Base-by-base conservation (phyloP, 2,888 invertebrate genomes). In the Osmoderma eremita region DNA sequence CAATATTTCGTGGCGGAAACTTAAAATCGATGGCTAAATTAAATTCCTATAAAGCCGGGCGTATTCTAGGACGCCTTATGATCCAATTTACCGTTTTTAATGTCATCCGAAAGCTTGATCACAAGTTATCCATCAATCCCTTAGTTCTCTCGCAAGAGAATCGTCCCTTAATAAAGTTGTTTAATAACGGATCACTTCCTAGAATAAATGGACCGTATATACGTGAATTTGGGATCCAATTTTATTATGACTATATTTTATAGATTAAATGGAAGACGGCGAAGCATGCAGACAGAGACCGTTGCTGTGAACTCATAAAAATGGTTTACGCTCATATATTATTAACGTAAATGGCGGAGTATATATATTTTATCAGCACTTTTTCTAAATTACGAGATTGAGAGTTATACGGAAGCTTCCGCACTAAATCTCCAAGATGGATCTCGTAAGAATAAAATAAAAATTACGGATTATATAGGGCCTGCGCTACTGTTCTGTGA, bases 31-130 rank as follows among this genome's bases (percentile, higher is more conserved):
- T 30, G 30, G 41, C 45, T 45, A 30, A 30, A 61, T 61, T 61
- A 61, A 61, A 61, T 61, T 61, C 30, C 58, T 18, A 45, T 61
- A 30, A 45, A 12, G 20, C 30, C 15, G 15, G 30, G 30, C 22
- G 24, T n/a, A 13, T 1, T n/a, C n/a, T n/a, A 12, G 12, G 30
- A 39, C 13, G 17, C 15, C 45, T 61, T 61, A 61, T 45, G 45
- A 61, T 61, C 45, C 58, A 61, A 61, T 61, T 61, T 61, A 45
- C 45, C 58, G 58, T 61, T 61, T 48, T 61, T 61, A 61, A 61
- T 61, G 58, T 61, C 45, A 17, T 45, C 58, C 45, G 24, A 36
- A 56, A 61, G 58, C 36, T 61, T 45, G 45, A 61, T 61, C 30
- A 61, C 18, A 30, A 61, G 48, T 61, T 61, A 61, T 61, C 36